Base-by-base conservation (phyloP, 2,888 invertebrate species). In the Caenorhabditis auriculariae region DNA sequence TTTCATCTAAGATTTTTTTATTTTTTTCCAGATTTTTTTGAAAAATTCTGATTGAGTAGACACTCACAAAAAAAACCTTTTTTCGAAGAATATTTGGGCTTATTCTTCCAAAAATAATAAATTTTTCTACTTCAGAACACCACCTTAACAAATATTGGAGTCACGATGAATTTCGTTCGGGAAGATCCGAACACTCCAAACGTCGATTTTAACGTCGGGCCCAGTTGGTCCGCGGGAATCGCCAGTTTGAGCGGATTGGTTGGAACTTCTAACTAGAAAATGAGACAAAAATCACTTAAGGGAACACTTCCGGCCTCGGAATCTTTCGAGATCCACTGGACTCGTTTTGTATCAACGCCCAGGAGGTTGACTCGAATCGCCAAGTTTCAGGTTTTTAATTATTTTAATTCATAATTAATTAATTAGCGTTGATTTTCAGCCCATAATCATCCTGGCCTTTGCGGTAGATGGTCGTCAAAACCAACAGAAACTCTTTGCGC, bases 401-500 rank as follows among this genome's bases (percentile, higher is more conserved):
- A 41, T 32, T 39, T n/a, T n/a, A n/a, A n/a, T n/a, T 19, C 29
- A 41, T 50, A 15, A 24, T 50, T 43, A 9, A 24, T 15, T 5
- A 24, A 21, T 32, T 17, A 27, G 35, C 35, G 9, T 32, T 32
- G 9, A 19, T n/a, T 60, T 60, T 32, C 54, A 68, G 63, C 62
- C 65, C 4, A 57, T 66, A 5, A 63, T 69, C 5, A 54, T 58
- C 12, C 54, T 66, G 23, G 45, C 65, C 0, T 69, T 66, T 42
- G 50, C 60, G 3, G 39, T 49, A 15, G 58, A 61, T 28, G 65
- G 63, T 2, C 44, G 49, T 5, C 26, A 32, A 21, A 62, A 55
- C 9, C 60, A 63, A 45, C 69, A 69, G 42, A 54, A 60, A 41
- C 45, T 69, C 15, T 41, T 41, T 15, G 50, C 65, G 0, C 32